Evolutionary conservation across 2,888 invertebrate species (phyloP), one percentile per base, ranked within the genome.

Genomic region (Hydrotaea diabolus): DNA sequence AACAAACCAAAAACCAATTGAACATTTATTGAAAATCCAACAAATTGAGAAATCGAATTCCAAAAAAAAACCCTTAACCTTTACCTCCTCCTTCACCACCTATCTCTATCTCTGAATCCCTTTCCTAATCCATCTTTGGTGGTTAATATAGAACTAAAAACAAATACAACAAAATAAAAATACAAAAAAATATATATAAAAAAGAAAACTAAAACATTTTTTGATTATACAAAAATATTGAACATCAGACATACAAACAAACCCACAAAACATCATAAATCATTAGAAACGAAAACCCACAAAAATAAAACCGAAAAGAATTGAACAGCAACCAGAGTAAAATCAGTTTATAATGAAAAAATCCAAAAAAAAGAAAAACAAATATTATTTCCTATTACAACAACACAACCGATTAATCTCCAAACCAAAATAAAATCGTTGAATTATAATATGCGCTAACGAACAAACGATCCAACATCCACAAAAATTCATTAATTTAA

Each of bases 1-100:
- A 88, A 88, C 86, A 88, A 87, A 69, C 43, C 66, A 66, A 86
- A 69, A 64, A 87, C 49, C 87, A 87, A 87, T 86, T 86, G 23
- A 82, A 88, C 87, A 89, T 86, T 49, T n/a, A 49, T 49, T 49
- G 49, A 49, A 86, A 83, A 55, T 75, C 71, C 36, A 26, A 31
- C 1, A 39, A 39, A 39, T 39, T 13, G 11, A 8, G 9, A 31
- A 46, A 43, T 19, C 66, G 31, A 69, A 64, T 39, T 23, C 23
- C 23, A 13, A 36, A 64, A 13, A 36, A 64, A 64, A 64, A 2
- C 26, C 36, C 23, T 31, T n/a, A 17, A 66, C 13, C 69, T 15
- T 15, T 49, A 21, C 13, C 9, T 43, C 69, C 23, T 31, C 7
- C 31, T 2, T 43, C 26, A 13, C 59, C 15, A n/a, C 36, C 31